Evolutionary conservation across 2,888 invertebrate genomes (phyloP).

Genomic region (Lasioglossum marginatum): DNA sequence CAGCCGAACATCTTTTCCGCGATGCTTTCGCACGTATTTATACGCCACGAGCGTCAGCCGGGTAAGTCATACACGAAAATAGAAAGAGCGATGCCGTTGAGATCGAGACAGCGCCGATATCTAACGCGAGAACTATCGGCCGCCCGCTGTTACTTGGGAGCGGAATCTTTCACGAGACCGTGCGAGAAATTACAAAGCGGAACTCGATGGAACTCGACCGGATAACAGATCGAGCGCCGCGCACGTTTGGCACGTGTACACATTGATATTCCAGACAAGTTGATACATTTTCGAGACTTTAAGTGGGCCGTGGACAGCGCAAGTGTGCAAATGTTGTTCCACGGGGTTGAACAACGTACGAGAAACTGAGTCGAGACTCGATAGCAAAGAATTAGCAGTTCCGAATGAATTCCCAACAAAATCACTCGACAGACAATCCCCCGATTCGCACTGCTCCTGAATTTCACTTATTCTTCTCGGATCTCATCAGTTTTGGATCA

Average conservation of each 20-base stretch:
- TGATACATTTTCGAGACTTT: neutral
- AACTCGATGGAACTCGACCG: constrained; percentile 73
- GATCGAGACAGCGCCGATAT: constrained; percentile 63
- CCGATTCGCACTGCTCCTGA: too few species aligned
- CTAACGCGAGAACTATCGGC: constrained; percentile 86
- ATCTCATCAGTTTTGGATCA: neutral
- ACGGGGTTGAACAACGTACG: neutral
- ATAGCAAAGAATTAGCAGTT: neutral
- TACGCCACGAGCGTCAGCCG: constrained; percentile 15
- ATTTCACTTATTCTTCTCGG: neutral
- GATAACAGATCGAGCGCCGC: neutral
- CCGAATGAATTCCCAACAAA: neutral
- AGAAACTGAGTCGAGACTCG: too few species aligned
- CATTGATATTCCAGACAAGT: neutral
- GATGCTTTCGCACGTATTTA: constrained; percentile 32
- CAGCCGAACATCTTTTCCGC: neutral
- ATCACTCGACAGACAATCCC: neutral
- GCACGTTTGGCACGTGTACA: neutral
- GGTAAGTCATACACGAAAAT: constrained; percentile 39
- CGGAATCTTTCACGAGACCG: constrained; percentile 84
- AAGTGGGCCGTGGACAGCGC: neutral
- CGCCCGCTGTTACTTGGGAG: constrained; percentile 88
- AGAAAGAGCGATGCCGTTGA: constrained; percentile 22
- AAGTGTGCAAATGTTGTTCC: neutral
- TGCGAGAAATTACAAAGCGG: constrained; percentile 81